Evolutionary conservation across 2,797 vertebrate species (phyloP).

Genomic region (Hypotaenidia okinawae): DNA sequence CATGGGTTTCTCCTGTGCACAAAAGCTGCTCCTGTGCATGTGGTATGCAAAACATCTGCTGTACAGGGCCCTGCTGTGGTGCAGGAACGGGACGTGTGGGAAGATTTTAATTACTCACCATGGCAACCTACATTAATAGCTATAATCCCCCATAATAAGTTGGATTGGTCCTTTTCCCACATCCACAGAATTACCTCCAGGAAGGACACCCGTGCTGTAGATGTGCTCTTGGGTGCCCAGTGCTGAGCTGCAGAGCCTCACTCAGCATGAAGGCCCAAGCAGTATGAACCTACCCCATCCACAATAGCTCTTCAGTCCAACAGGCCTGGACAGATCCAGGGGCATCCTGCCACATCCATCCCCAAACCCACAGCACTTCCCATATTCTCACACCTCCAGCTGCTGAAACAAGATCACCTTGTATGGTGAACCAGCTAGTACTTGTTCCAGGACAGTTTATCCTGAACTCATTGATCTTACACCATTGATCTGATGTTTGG

Average conservation of each 20-base stretch:
- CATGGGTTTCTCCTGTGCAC: background rate
- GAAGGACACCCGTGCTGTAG: background rate
- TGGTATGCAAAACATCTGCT: constrained; percentile 21
- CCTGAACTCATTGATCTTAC: background rate
- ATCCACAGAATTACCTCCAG: background rate
- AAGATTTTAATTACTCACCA: constrained; percentile 62
- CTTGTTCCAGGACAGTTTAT: background rate
- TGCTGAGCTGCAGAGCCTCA: background rate
- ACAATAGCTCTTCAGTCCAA: background rate
- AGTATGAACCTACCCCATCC: background rate
- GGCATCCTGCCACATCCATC: background rate
- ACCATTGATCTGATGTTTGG: background rate
- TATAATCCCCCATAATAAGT: background rate
- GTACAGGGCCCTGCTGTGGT: background rate
- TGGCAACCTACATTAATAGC: constrained; percentile 43
- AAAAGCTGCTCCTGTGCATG: background rate
- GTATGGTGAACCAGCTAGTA: background rate
- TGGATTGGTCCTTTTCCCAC: background rate
- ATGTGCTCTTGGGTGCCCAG: rapidly evolving
- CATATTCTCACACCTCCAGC: rapidly evolving
- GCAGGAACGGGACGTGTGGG: background rate
- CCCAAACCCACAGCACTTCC: background rate
- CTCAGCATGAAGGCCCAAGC: rapidly evolving
- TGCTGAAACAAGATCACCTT: background rate
- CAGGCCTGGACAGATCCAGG: background rate